phyloP scores from a whole-genome alignment of 2,797 vertebrate species.

The Propithecus deckenii region DNA sequence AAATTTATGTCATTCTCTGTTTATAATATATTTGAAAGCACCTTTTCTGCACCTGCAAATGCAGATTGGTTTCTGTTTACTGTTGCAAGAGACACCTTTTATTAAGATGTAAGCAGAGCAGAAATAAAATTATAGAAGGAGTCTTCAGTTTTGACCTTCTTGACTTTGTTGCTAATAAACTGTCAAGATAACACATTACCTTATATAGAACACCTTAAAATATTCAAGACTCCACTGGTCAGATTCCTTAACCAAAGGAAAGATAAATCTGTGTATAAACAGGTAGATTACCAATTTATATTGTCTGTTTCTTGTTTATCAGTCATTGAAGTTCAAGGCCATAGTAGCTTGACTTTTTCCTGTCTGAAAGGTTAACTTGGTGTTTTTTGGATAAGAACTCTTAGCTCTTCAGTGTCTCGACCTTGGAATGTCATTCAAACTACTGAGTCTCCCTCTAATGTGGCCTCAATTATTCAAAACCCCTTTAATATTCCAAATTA shows the following conservation, averaged over 20 bases:
- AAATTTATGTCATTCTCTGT: slow-evolving; percentile 41
- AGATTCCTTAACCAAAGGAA: slow-evolving; percentile 77
- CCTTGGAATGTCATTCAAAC: slow-evolving; percentile 80
- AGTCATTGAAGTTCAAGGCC: slow-evolving; percentile 76
- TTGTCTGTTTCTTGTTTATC: slow-evolving; percentile 72
- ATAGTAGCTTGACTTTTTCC: slow-evolving; percentile 57
- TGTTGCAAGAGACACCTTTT: slow-evolving; percentile 74
- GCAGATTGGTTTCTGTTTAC: slow-evolving; percentile 73
- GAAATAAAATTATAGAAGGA: slow-evolving; percentile 76
- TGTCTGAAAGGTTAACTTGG: slow-evolving; percentile 68
- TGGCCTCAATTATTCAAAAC: slow-evolving; percentile 83
- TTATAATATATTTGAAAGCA: slow-evolving; percentile 58
- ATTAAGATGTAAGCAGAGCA: slow-evolving; percentile 73
- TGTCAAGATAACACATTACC: slow-evolving; percentile 81
- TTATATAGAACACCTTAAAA: slow-evolving; percentile 79
- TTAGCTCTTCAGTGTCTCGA: slow-evolving; percentile 73
- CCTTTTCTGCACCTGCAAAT: slow-evolving; percentile 62
- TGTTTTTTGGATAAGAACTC: slow-evolving; percentile 70
- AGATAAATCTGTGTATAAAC: slow-evolving; percentile 79
- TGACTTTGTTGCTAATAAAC: slow-evolving; percentile 82
- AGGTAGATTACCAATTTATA: slow-evolving; percentile 78
- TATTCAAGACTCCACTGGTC: slow-evolving; percentile 79
- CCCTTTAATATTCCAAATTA: slow-evolving; percentile 85
- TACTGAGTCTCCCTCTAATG: slow-evolving; percentile 71
- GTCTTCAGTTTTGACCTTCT: slow-evolving; percentile 77